Conservation (phyloP, 1,140 invertebrate species). For the Pseudomyrmex dendroicus region DNA sequence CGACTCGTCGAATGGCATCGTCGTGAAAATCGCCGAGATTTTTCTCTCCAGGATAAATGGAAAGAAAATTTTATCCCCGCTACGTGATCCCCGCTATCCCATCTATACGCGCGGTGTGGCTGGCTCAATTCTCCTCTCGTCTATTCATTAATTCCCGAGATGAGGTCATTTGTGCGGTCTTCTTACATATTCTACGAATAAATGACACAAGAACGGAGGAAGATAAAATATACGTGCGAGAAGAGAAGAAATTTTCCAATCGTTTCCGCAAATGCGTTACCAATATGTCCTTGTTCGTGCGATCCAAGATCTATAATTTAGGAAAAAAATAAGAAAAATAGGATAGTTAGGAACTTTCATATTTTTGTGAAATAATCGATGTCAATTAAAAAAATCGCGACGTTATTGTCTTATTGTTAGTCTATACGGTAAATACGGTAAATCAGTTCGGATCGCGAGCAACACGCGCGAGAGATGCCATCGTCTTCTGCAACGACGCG, state of each 20-base stretch:
- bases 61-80: conserved; percentile 41
- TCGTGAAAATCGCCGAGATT: conserved; percentile 22
- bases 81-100: conserved; percentile 29
- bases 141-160: conserved; percentile 50
- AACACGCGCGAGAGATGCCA: background rate
- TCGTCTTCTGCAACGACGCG: background rate
- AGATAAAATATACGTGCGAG: background rate
- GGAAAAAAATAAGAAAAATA: no score
- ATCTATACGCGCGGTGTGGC: background rate
- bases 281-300: conserved; percentile 26
- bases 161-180: conserved; percentile 30
- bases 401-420: conserved; percentile 20
- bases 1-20: conserved; percentile 21
- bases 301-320: no score
- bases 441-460: background rate
- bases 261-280: conserved; percentile 5
- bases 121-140: conserved; percentile 21
- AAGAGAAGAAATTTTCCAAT: background rate
- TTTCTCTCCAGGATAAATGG: conserved; percentile 5
- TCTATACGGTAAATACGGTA: conserved; percentile 26
- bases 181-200: conserved; percentile 51
- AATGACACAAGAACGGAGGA: background rate
- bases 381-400: conserved; percentile 34
- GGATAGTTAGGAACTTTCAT: background rate
- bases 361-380: conserved; percentile 33